phyloP scores from a whole-genome alignment of 23 tunicate species.

The Botrylloides violaceus region DNA sequence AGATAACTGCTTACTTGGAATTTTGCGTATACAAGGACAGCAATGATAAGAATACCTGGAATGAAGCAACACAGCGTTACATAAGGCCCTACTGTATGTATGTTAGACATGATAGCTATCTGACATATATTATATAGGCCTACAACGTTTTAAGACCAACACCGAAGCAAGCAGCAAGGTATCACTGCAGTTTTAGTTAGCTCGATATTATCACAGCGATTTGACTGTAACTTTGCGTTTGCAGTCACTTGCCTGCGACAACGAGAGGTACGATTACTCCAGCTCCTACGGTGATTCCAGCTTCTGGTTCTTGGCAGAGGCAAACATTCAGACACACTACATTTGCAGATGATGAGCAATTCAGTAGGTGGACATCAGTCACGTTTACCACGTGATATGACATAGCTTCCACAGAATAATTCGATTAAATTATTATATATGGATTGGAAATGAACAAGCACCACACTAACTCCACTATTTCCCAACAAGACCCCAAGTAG shows the following conservation, averaged over 20 bases:
- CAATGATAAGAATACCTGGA: not conserved
- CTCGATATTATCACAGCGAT: too few species aligned
- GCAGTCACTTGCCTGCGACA: not conserved
- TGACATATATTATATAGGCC: too few species aligned
- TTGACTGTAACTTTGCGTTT: too few species aligned
- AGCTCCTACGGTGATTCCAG: not conserved
- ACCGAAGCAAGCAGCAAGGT: not conserved
- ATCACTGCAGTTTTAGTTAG: not conserved
- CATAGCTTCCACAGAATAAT: too few species aligned
- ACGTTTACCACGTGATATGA: not conserved
- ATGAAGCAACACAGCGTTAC: not conserved
- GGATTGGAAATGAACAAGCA: too few species aligned
- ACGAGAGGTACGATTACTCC: not conserved
- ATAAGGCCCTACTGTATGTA: not conserved
- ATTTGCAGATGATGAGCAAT: not conserved
- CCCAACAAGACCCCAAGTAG: too few species aligned
- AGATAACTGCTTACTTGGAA: not conserved
- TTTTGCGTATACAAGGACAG: not conserved
- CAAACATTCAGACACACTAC: not conserved
- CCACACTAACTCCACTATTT: too few species aligned
- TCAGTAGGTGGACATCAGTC: not conserved
- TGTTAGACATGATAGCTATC: too few species aligned
- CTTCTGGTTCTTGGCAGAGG: not conserved
- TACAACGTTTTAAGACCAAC: too few species aligned
- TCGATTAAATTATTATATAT: too few species aligned